A percentile compares a stretch with the other conserved stretches of the same genome.
These are phyloP conservation scores for Drosophila bifasciata DNA, from an alignment of 1,140 invertebrate genomes.

Conservation along the genomic window DNA sequence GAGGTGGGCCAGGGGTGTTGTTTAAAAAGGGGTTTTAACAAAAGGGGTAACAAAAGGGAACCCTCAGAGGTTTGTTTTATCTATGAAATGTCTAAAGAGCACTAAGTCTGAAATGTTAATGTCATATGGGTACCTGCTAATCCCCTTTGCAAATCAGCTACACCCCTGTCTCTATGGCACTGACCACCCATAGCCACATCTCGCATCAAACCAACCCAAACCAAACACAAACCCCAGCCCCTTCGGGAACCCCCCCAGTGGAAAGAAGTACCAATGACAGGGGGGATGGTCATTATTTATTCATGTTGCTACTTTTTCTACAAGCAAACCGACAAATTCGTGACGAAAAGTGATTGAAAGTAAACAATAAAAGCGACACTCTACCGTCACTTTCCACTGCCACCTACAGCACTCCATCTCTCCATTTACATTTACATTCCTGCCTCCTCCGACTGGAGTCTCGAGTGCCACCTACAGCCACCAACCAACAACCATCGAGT, in stretches of 20 bases:
- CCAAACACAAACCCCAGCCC: conserved; percentile 4
- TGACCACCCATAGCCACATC: conserved; percentile 22
- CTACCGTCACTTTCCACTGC: conserved; percentile 72
- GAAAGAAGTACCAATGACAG: not conserved
- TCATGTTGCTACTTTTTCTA: conserved; percentile 50
- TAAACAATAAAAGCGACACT: conserved; percentile 83
- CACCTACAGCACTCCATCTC: conserved; percentile 21
- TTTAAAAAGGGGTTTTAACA: not conserved
- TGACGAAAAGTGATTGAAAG: conserved; percentile 84
- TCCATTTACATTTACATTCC: conserved; percentile 21
- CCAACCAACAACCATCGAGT: not conserved
- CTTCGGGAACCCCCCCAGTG: not conserved
- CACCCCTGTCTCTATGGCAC: conserved; percentile 54
- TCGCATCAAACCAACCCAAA: not conserved
- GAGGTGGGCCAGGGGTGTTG: conserved; percentile 1
- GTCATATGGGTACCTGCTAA: too few species aligned
- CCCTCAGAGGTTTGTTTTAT: too few species aligned
- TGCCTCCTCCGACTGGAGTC: not conserved
- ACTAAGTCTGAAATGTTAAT: not conserved
- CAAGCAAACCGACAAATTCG: conserved; percentile 59
- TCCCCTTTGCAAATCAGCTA: too few species aligned
- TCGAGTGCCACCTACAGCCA: too few species aligned
- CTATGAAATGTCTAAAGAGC: not conserved
- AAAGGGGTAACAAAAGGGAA: not conserved
- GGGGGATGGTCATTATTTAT: conserved; percentile 62